phyloP scores from a whole-genome alignment of 2,797 vertebrate species.

The Pteropus rufus region DNA sequence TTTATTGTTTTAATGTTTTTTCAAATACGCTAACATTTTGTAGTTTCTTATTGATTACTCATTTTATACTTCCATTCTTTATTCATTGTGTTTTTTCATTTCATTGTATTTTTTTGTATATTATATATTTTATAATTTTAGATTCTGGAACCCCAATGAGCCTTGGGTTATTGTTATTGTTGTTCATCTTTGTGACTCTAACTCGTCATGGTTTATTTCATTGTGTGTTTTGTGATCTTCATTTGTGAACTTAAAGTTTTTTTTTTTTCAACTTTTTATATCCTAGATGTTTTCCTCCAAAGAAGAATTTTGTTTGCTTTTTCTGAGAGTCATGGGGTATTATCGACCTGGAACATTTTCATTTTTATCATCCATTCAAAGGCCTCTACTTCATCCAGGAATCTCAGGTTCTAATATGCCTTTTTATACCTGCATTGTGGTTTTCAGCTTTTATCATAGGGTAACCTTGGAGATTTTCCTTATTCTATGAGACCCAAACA shows the following conservation, averaged over 20 bases:
- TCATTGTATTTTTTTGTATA: background rate
- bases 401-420: background rate
- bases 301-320: background rate
- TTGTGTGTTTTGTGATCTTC: background rate
- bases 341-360: background rate
- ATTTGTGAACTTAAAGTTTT: background rate
- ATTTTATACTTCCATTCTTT: background rate
- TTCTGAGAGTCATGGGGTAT: background rate
- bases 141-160: background rate
- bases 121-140: background rate
- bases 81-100: background rate
- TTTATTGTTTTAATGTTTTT: background rate
- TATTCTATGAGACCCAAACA: background rate
- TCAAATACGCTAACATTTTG: background rate
- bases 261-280: background rate
- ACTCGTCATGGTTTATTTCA: background rate
- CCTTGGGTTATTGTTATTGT: background rate
- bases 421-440: background rate
- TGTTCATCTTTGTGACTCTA: background rate
- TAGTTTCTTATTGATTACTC: background rate
- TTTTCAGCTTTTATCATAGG: background rate
- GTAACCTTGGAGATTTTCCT: background rate
- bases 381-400: background rate
- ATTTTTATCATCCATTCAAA: background rate
- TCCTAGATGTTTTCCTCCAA: background rate